These are phyloP conservation scores for Arrhamphus sclerolepis DNA, from an alignment of 2,797 vertebrate species.

Conservation along the genomic window DNA sequence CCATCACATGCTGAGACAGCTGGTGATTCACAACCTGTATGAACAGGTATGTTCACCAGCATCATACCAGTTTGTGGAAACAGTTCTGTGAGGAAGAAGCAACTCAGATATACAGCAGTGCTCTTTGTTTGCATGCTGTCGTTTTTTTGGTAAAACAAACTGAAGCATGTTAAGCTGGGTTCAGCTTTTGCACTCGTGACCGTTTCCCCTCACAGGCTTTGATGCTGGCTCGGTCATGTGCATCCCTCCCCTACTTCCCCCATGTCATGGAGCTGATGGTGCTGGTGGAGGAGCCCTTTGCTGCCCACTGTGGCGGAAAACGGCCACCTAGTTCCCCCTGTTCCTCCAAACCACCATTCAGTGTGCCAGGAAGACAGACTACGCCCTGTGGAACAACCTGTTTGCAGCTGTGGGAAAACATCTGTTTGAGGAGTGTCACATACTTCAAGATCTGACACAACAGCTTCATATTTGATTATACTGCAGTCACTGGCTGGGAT, in stretches of 20 bases:
- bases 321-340: conserved; percentile 97
- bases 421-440: conserved; percentile 97
- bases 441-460: conserved; percentile 97
- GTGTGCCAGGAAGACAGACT: conserved; percentile 97
- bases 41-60: conserved; percentile 81
- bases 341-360: conserved; percentile 99
- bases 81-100: background rate
- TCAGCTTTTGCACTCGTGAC: background rate
- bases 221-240: conserved; percentile 96
- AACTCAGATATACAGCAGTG: too few relatives aligned
- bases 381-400: conserved; percentile 98
- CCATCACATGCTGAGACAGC: conserved; percentile 97
- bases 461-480: conserved; percentile 97
- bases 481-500: conserved; percentile 85
- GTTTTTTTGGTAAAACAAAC: too few relatives aligned
- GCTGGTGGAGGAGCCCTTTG: conserved; percentile 97
- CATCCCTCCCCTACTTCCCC: conserved; percentile 93
- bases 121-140: too few relatives aligned
- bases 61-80: background rate
- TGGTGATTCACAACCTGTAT: conserved; percentile 95
- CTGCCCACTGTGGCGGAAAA: conserved; percentile 99
- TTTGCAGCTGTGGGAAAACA: conserved; percentile 99
- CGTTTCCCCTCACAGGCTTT: conserved; percentile 77
- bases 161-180: too few relatives aligned
- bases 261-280: conserved; percentile 99